Evolutionary conservation across 2,888 invertebrate species (phyloP).

Genomic region (Tyria jacobaeae): DNA sequence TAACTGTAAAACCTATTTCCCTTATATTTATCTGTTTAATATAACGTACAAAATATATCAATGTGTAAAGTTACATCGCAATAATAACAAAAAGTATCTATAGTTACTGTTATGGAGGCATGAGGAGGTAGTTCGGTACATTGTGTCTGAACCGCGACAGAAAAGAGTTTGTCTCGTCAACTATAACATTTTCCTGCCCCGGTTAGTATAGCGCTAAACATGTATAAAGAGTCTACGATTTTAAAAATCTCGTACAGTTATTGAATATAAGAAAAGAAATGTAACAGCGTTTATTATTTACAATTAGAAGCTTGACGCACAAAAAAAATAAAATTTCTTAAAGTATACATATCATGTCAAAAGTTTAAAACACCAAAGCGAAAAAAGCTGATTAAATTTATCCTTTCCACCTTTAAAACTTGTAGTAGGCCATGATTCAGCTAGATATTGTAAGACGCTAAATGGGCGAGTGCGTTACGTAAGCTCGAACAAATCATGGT

Average conservation of each 20-base stretch:
- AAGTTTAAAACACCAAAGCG: slow-evolving; percentile 61
- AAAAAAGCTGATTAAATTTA: slow-evolving; percentile 56
- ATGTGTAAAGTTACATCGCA: slow-evolving; percentile 64
- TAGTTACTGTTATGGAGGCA: slow-evolving; percentile 79
- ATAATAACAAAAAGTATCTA: slow-evolving; percentile 72
- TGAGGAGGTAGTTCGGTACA: slow-evolving; percentile 83
- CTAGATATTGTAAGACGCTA: slow-evolving; percentile 5
- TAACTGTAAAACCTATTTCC: slow-evolving; percentile 57
- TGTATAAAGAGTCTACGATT: slow-evolving; percentile 44
- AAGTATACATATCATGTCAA: slow-evolving; percentile 57
- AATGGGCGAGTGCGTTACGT: slow-evolving; percentile 14
- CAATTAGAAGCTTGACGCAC: slow-evolving; percentile 75
- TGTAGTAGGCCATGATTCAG: slow-evolving; percentile 37
- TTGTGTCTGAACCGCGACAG: slow-evolving; percentile 59
- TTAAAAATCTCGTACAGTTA: slow-evolving; percentile 57
- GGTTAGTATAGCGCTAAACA: slow-evolving; percentile 41
- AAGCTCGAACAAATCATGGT: slow-evolving; percentile 33
- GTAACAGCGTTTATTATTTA: slow-evolving; percentile 73
- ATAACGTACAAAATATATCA: slow-evolving; percentile 79
- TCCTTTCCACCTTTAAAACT: slow-evolving; percentile 59
- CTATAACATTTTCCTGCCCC: slow-evolving; percentile 26
- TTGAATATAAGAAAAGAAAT: slow-evolving; percentile 50
- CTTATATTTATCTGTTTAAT: slow-evolving; percentile 60
- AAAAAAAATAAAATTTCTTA: slow-evolving; percentile 64
- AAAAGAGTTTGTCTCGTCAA: slow-evolving; percentile 22